Evolutionary conservation across 2,797 vertebrate species (phyloP).

Genomic region (Psittacula echo): DNA sequence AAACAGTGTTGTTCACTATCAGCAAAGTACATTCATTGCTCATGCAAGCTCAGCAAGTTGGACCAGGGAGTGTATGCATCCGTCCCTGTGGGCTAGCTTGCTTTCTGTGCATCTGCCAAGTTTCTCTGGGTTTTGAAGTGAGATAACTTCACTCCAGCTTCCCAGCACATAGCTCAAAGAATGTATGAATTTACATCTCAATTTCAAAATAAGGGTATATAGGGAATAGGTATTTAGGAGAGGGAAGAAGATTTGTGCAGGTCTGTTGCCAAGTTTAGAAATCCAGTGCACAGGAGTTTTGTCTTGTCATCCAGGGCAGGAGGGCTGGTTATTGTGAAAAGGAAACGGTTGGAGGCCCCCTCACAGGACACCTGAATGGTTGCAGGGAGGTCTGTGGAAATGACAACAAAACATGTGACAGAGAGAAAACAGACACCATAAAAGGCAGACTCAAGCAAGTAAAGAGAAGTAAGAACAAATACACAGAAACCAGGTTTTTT

Average conservation of each 20-base stretch:
- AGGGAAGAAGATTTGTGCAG: background rate
- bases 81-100: background rate
- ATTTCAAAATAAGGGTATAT: background rate
- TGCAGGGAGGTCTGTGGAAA: background rate
- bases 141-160: background rate
- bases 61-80: background rate
- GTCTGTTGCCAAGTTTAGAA: background rate
- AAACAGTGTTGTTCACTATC: background rate
- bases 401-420: background rate
- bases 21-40: rapidly evolving
- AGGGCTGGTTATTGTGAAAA: background rate
- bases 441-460: background rate
- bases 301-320: background rate
- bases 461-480: background rate
- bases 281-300: background rate
- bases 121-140: background rate
- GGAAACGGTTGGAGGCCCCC: background rate
- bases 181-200: background rate
- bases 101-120: background rate
- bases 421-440: background rate
- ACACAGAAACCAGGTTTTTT: background rate
- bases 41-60: background rate
- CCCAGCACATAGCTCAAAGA: background rate
- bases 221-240: background rate
- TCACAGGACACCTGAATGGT: background rate